phyloP scores from a whole-genome alignment of 2,888 invertebrate species.

The Blastobasis lacticolella region DNA sequence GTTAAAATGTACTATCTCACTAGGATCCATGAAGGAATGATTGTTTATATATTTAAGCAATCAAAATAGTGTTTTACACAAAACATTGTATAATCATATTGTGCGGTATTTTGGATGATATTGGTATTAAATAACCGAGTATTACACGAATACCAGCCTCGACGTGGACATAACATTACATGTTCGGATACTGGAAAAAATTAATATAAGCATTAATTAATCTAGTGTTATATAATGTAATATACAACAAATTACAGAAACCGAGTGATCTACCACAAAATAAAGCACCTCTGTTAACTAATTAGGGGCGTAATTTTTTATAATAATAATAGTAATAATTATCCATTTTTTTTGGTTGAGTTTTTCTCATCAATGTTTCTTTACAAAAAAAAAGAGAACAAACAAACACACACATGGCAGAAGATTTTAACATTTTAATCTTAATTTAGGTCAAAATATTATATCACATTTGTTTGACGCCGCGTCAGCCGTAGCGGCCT shows the following conservation, averaged over 20 bases:
- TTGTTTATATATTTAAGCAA: no score
- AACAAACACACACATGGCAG: conserved; percentile 53
- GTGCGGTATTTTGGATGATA: no score
- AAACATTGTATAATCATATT: no score
- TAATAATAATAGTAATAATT: conserved; percentile 25
- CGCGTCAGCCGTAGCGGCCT: conserved; percentile 11
- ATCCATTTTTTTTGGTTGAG: conserved; percentile 42
- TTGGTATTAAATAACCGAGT: no score
- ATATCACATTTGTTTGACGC: conserved; percentile 46
- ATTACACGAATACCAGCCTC: background rate
- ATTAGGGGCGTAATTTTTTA: conserved; percentile 18
- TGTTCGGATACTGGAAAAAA: conserved; percentile 19
- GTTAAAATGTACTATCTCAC: no score
- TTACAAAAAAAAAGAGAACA: conserved; percentile 47
- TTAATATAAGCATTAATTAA: conserved; percentile 41
- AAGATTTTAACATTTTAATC: conserved; percentile 55
- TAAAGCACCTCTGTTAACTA: conserved; percentile 38
- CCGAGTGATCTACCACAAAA: conserved; percentile 35
- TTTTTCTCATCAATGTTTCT: conserved; percentile 48
- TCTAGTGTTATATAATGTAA: conserved; percentile 42
- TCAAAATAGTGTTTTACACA: no score
- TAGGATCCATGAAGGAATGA: no score
- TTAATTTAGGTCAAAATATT: conserved; percentile 57
- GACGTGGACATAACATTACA: conserved; percentile 2
- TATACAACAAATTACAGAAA: conserved; percentile 38